Evolutionary conservation across 2,888 invertebrate species (phyloP).

Genomic region (Axea sp.): DNA sequence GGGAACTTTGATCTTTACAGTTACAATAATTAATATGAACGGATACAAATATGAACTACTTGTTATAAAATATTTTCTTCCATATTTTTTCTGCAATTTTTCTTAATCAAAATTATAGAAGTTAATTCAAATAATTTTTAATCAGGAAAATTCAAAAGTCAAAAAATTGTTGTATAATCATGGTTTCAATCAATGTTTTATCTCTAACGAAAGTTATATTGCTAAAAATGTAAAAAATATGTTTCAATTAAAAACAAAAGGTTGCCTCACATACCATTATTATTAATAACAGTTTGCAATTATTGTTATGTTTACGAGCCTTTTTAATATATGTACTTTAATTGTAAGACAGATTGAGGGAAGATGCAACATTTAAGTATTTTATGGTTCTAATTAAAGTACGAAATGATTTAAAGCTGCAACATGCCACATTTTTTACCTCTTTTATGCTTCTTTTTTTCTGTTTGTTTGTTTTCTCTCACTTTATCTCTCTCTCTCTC

Average conservation of each 20-base stretch:
- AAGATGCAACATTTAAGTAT: conserved; percentile 56
- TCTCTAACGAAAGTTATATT: conserved; percentile 26
- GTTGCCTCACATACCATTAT: conserved; percentile 44
- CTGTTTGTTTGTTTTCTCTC: too few relatives aligned
- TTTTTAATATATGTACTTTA: conserved; percentile 57
- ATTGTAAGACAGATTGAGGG: conserved; percentile 57
- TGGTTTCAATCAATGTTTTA: conserved; percentile 52
- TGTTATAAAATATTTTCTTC: too few relatives aligned
- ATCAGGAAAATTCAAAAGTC: too few relatives aligned
- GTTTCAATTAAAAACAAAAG: conserved; percentile 58
- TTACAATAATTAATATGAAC: too few relatives aligned
- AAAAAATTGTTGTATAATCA: conserved; percentile 36
- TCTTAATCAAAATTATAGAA: too few relatives aligned
- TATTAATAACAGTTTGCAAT: conserved; percentile 54
- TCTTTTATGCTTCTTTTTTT: conserved; percentile 48
- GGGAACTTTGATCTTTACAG: too few relatives aligned
- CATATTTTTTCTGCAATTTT: too few relatives aligned
- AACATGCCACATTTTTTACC: conserved; percentile 52
- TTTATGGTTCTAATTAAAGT: conserved; percentile 62
- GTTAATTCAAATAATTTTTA: too few relatives aligned
- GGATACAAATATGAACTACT: too few relatives aligned
- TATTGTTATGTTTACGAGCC: conserved; percentile 59
- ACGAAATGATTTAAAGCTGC: conserved; percentile 58
- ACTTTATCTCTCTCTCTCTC: too few relatives aligned
- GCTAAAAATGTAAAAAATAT: conserved; percentile 51